Conservation (phyloP, 2,888 invertebrate genomes). For the Hybos culiciformis region DNA sequence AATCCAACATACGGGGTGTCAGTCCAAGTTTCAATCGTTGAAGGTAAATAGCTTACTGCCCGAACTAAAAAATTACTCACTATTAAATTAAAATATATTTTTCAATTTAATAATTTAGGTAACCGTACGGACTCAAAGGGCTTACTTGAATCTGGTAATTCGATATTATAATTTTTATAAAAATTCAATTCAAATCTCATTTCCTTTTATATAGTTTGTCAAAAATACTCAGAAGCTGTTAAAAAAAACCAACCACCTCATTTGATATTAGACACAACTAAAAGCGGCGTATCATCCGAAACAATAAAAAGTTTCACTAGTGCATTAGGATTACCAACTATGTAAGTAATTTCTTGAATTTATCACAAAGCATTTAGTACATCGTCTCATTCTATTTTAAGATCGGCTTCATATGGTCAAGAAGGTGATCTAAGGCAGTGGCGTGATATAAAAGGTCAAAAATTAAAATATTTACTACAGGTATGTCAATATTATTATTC, state of each 20-base stretch:
- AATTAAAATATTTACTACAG: conserved; percentile 64
- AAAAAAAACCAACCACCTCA: conserved; percentile 55
- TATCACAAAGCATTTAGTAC: no score
- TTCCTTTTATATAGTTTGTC: conserved; percentile 45
- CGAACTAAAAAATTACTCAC: no score
- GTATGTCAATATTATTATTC: no score
- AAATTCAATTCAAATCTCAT: no score
- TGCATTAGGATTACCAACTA: conserved; percentile 66
- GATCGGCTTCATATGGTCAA: conserved; percentile 78
- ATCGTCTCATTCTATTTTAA: no score
- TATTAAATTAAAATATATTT: no score
- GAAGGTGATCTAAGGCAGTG: conserved; percentile 71
- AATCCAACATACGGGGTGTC: conserved; percentile 51
- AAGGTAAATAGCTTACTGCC: no score
- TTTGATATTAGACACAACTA: conserved; percentile 68
- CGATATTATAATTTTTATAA: neutral
- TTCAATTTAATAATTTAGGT: no score
- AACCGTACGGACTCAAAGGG: conserved; percentile 59
- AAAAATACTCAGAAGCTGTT: conserved; percentile 52
- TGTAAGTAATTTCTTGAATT: no score
- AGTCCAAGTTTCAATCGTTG: conserved; percentile 41
- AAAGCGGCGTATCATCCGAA: conserved; percentile 67
- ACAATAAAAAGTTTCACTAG: conserved; percentile 72
- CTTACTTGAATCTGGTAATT: conserved; percentile 53
- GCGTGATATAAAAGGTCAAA: conserved; percentile 55